A percentile compares a stretch with the other conserved stretches of the same genome.
phyloP scores from a whole-genome alignment of 2,113 vertebrate species.

The Vimba vimba region DNA sequence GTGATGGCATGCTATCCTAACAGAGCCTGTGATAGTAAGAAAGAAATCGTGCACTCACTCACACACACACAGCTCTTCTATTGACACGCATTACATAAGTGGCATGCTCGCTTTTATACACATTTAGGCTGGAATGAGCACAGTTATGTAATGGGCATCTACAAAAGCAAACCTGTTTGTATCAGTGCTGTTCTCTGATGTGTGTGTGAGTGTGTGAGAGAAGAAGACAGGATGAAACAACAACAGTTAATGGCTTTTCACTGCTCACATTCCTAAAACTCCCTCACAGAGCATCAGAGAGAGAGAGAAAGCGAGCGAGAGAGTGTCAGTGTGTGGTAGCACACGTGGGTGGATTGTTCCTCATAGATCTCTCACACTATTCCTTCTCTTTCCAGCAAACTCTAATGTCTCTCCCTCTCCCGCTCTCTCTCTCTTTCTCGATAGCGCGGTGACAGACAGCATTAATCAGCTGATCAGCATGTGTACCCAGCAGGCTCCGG shows the following conservation, averaged over 20 bases:
- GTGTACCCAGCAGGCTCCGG: conserved; percentile 95
- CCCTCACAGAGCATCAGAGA: not conserved
- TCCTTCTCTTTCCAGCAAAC: conserved; percentile 33
- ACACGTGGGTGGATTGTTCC: conserved; percentile 58
- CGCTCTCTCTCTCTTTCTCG: conserved; percentile 40
- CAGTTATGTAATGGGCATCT: conserved; percentile 52
- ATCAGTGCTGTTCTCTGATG: conserved; percentile 1
- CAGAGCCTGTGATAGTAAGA: conserved; percentile 13
- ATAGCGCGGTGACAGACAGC: conserved; percentile 92
- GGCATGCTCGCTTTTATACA: conserved; percentile 10
- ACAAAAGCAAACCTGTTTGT: not conserved
- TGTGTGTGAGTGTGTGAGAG: not conserved
- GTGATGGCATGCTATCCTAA: not conserved
- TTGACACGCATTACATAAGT: conserved; percentile 46
- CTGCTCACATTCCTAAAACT: conserved; percentile 2
- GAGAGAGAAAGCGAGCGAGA: not conserved
- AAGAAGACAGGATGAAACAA: not conserved
- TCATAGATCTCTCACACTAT: conserved; percentile 51
- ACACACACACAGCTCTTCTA: conserved; percentile 28
- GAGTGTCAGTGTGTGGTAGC: conserved; percentile 42
- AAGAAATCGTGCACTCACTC: not conserved
- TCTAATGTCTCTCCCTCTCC: conserved; percentile 22
- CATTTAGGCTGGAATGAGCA: conserved; percentile 39
- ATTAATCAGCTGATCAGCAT: conserved; percentile 99
- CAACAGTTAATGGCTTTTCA: conserved; percentile 18